Conservation (phyloP, 2,888 invertebrate genomes). For the Xanthorhoe designata region DNA sequence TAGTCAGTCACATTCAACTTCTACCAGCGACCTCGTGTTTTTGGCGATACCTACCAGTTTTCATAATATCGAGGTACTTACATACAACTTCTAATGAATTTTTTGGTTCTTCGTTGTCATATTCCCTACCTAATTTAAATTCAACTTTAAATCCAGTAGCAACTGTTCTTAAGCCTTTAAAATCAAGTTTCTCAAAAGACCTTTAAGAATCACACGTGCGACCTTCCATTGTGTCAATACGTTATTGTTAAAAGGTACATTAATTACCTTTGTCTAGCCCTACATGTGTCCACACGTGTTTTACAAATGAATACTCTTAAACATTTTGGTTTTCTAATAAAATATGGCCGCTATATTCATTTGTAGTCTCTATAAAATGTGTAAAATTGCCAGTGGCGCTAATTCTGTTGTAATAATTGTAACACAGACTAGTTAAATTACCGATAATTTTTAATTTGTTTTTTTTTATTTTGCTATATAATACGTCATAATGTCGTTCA, state of each 20-base stretch:
- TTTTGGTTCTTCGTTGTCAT: no score
- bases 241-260: slow-evolving; percentile 39
- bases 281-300: slow-evolving; percentile 62
- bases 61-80: no score
- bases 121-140: not conserved
- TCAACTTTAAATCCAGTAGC: not conserved
- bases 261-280: slow-evolving; percentile 72
- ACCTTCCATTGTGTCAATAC: slow-evolving; percentile 56
- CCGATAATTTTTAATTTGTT: no score
- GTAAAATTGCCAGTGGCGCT: no score
- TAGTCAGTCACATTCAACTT: no score
- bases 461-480: no score
- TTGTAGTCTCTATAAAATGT: no score
- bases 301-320: slow-evolving; percentile 37
- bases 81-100: no score
- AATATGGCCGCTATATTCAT: not conserved
- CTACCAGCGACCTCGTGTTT: no score
- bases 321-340: not conserved
- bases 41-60: no score
- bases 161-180: slow-evolving; percentile 13
- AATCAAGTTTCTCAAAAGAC: slow-evolving; percentile 28
- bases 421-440: no score
- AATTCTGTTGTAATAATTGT: no score
- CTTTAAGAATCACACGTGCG: slow-evolving; percentile 58
- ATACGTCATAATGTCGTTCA: not conserved